Evolutionary conservation across 2,113 vertebrate genomes (phyloP).

Genomic region (mouse (Mus musculus)): GRCm39 chr14:110059001-110059500

Average conservation of each 20-base stretch:
- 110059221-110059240: background rate
- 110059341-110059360: background rate
- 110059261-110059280: background rate
- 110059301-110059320: background rate
- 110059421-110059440: background rate
- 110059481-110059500: background rate
- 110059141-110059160: background rate
- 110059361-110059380: background rate
- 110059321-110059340: background rate
- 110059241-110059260: too few relatives aligned
- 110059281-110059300: background rate
- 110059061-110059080: background rate
- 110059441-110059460: background rate
- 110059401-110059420: background rate
- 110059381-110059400: background rate
- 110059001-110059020: background rate
- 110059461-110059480: background rate
- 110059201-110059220: background rate
- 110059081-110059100: background rate
- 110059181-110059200: background rate
- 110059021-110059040: background rate
- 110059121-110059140: background rate
- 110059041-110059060: background rate
- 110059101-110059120: background rate
- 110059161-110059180: background rate